phyloP scores from a whole-genome alignment of 2,888 invertebrate species.

The Carabus problematicus region DNA sequence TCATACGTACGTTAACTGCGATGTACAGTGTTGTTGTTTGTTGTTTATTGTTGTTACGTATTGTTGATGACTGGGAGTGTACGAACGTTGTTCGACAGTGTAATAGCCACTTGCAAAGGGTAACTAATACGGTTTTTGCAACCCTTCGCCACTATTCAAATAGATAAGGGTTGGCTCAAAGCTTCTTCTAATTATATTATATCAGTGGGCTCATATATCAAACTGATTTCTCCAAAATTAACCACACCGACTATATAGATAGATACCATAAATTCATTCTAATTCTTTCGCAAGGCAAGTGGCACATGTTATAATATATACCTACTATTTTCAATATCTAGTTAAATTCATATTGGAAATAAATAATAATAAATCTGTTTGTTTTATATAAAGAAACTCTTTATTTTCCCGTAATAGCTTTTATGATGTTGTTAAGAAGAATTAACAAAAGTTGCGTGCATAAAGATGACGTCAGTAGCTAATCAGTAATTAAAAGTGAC shows the following conservation, averaged over 20 bases:
- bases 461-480: slow-evolving; percentile 30
- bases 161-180: slow-evolving; percentile 60
- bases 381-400: too few species aligned
- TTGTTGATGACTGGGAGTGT: neutral
- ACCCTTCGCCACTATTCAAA: slow-evolving; percentile 59
- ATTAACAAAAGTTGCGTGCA: too few species aligned
- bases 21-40: too few species aligned
- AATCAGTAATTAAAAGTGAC: slow-evolving; percentile 31
- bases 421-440: too few species aligned
- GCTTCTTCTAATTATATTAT: slow-evolving; percentile 60
- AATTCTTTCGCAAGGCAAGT: slow-evolving; percentile 4
- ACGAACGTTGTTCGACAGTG: slow-evolving; percentile 40
- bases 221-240: slow-evolving; percentile 53
- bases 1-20: too few species aligned
- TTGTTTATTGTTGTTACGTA: too few species aligned
- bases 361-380: too few species aligned
- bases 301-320: neutral
- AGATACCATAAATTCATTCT: slow-evolving; percentile 18
- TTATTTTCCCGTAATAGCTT: too few species aligned
- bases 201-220: slow-evolving; percentile 60
- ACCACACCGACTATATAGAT: slow-evolving; percentile 28
- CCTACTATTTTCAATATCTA: neutral
- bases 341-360: too few species aligned
- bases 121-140: slow-evolving; percentile 60
- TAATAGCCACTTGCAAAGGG: slow-evolving; percentile 57